Base-by-base conservation (phyloP, 2,888 invertebrate genomes). In the Eumerus sabulonum region DNA sequence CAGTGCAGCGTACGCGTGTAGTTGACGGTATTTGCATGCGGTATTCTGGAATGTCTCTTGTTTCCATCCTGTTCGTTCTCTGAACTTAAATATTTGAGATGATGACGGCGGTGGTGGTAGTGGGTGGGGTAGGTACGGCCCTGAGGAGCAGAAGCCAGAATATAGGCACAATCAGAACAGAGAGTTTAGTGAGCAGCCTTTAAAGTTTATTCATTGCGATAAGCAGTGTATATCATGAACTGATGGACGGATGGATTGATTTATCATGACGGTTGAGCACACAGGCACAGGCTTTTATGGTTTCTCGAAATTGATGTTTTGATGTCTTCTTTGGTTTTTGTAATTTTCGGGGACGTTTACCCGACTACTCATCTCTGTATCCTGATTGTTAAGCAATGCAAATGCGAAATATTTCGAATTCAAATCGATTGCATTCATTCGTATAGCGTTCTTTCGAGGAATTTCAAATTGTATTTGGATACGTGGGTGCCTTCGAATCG, bases 11-110 rank as follows among this genome's bases (percentile, higher is more conserved):
- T 19, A n/a, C n/a, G 7, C 27, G 27, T 27, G 27, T 27, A 27
- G 27, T 27, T 27, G 27, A 42, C 42, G 27, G 40, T 42, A 62
- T 62, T 62, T 50, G 62, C 62, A 50, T 62, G 40, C 19, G 12
- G 13, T 48, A 18, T 48, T 48, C 19, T 13, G 48, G 48, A 19
- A 48, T 48, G n/a, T 48, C 48, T 11, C 12, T 47, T 45, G 17
- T 12, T 47, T 47, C 5, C 5, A n/a, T 27, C 13, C 48, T 18
- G 12, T n/a, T 48, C 19, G 27, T 27, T 48, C 4, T 48, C 19
- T 48, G 48, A 12, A 48, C 48, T 48, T 18, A 48, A 27, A 27
- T 27, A 27, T 27, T 27, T 27, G 7, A 27, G 3, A 4, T 27
- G n/a, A n/a, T n/a, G n/a, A n/a, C n/a, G n/a, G n/a, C n/a, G n/a